phyloP scores from a whole-genome alignment of 1,140 invertebrate species.

The Hyphantria cunea region DNA sequence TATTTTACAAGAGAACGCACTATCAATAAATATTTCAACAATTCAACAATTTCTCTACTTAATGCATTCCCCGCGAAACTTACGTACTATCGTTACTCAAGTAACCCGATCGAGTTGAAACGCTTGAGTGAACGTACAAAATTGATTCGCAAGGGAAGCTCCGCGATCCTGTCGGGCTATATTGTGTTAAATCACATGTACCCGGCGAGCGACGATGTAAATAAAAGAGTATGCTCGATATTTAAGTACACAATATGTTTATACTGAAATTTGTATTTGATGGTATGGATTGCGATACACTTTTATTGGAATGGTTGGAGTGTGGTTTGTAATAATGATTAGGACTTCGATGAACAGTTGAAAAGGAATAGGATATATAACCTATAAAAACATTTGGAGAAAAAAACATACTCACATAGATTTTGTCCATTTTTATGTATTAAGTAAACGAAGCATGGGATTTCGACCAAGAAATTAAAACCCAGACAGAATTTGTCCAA shows the following conservation, averaged over 20 bases:
- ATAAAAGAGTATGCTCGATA: conserved; percentile 6
- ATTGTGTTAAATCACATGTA: conserved; percentile 30
- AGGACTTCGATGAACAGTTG: too few species aligned
- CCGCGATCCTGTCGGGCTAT: conserved; percentile 16
- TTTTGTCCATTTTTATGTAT: too few species aligned
- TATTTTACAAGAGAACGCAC: neutral
- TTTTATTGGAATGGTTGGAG: too few species aligned
- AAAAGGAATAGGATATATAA: too few species aligned
- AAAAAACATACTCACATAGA: too few species aligned
- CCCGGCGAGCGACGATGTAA: neutral
- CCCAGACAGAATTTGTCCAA: too few species aligned
- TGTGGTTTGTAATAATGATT: too few species aligned
- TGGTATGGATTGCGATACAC: too few species aligned
- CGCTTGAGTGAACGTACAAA: conserved; percentile 26
- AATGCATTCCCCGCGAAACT: conserved; percentile 21
- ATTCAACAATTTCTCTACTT: conserved; percentile 8
- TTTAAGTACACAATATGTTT: conserved; percentile 22
- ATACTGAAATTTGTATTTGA: too few species aligned
- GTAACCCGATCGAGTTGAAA: conserved; percentile 28
- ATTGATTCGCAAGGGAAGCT: conserved; percentile 21
- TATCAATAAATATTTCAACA: neutral
- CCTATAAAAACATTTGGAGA: too few species aligned
- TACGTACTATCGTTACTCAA: conserved; percentile 1
- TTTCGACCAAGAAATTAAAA: too few species aligned
- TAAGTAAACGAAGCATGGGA: too few species aligned